Percentiles rank a stretch among this genome's conserved stretches.
phyloP scores from a whole-genome alignment of 2,888 invertebrate genomes.

The Linnaemya tessellans region DNA sequence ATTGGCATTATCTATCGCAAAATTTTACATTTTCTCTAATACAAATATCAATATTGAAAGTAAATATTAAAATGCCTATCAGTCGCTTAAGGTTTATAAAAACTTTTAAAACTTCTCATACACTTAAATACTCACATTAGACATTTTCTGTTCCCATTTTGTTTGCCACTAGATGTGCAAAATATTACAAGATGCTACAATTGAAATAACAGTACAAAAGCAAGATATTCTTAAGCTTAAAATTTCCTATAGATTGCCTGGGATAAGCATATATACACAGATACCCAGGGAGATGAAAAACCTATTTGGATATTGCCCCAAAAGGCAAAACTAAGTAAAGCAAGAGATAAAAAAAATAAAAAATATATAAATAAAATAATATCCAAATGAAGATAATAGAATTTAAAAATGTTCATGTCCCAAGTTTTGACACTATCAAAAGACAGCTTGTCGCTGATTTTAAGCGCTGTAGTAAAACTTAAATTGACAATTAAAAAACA shows the following conservation, averaged over 20 bases:
- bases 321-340: conserved; percentile 40
- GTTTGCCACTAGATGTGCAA: background rate
- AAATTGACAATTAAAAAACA: conserved; percentile 69
- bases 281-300: background rate
- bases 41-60: too few species aligned
- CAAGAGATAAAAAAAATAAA: conserved; percentile 31
- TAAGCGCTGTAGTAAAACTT: conserved; percentile 52
- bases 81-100: too few species aligned
- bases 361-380: conserved; percentile 37
- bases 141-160: conserved; percentile 39
- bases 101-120: too few species aligned
- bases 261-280: background rate
- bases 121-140: conserved; percentile 8
- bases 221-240: conserved; percentile 6
- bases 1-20: too few species aligned
- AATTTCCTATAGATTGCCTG: conserved; percentile 27
- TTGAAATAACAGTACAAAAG: background rate
- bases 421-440: conserved; percentile 69
- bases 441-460: conserved; percentile 68
- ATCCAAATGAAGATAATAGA: conserved; percentile 49
- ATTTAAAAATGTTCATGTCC: conserved; percentile 57
- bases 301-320: conserved; percentile 54
- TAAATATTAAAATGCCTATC: too few species aligned
- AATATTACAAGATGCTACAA: conserved; percentile 3
- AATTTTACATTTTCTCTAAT: too few species aligned